A percentile compares a stretch with the other conserved stretches of the same genome.
Evolutionary conservation across 2,888 invertebrate genomes (phyloP).

Genomic region (Pseudeuparius sepicola): DNA sequence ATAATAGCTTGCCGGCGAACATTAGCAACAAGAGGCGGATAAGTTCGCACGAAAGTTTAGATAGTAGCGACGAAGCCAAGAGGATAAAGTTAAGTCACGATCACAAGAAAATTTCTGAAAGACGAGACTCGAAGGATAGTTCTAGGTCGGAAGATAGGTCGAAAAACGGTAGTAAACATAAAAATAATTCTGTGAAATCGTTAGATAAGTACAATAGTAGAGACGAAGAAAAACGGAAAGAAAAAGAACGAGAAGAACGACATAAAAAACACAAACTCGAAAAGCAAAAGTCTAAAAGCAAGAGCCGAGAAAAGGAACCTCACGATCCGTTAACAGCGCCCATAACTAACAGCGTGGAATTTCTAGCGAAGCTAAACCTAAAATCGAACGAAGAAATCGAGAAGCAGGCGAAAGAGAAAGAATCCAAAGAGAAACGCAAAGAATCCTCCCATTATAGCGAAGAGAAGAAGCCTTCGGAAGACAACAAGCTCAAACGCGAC

Average conservation of each 20-base stretch:
- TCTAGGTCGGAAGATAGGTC: constrained; percentile 35
- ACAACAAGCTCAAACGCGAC: constrained; percentile 22
- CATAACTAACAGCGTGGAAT: constrained; percentile 36
- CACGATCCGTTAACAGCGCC: constrained; percentile 27
- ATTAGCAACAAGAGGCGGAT: constrained; percentile 63
- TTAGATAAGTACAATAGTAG: constrained; percentile 45
- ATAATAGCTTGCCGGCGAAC: constrained; percentile 53
- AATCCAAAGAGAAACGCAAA: constrained; percentile 21
- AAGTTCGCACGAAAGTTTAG: constrained; percentile 64
- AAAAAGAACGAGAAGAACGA: constrained; percentile 33
- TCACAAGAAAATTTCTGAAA: constrained; percentile 45
- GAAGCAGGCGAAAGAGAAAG: constrained; percentile 44
- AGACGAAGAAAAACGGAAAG: constrained; percentile 29
- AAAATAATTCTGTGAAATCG: constrained; percentile 46
- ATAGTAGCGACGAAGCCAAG: constrained; percentile 49
- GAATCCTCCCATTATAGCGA: constrained; percentile 15
- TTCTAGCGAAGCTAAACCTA: constrained; percentile 48
- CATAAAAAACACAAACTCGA: constrained; percentile 34
- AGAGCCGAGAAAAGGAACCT: constrained; percentile 35
- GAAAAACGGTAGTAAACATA: constrained; percentile 44
- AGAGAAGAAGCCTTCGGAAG: constrained; percentile 22
- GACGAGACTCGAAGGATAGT: constrained; percentile 63
- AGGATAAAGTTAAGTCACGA: constrained; percentile 47
- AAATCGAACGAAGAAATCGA: constrained; percentile 49
- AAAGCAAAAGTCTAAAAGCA: constrained; percentile 33